phyloP scores from a whole-genome alignment of 1,140 invertebrate species.

The Aphelenchoides fujianensis region DNA sequence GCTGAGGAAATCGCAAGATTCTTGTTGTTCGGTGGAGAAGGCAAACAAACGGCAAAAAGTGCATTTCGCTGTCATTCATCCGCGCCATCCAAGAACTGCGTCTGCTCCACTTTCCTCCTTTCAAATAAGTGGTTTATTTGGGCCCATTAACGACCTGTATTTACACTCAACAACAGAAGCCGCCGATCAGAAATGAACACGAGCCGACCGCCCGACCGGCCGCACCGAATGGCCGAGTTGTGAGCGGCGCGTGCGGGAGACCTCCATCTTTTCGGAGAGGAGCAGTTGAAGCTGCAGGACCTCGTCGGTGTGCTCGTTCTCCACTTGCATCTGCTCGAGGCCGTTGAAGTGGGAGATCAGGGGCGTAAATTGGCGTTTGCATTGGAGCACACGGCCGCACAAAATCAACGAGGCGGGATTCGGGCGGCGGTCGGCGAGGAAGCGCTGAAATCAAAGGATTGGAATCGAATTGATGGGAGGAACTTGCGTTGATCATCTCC shows the following conservation, averaged over 20 bases:
- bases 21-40: no score
- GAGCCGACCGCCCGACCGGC: neutral
- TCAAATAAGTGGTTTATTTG: no score
- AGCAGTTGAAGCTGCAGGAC: neutral
- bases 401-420: neutral
- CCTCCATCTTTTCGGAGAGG: neutral
- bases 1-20: no score
- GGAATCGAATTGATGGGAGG: neutral
- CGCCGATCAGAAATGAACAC: neutral
- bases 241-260: neutral
- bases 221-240: neutral
- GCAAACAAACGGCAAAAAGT: no score
- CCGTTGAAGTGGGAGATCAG: neutral
- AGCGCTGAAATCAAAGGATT: neutral
- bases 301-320: neutral
- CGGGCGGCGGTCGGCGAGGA: neutral
- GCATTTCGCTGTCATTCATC: no score
- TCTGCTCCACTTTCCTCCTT: no score
- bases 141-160: no score
- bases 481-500: neutral
- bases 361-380: neutral
- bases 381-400: constrained; percentile 6
- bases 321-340: neutral
- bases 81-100: no score
- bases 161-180: no score